phyloP scores from a whole-genome alignment of 2,797 vertebrate genomes.

The Catharus ustulatus region DNA sequence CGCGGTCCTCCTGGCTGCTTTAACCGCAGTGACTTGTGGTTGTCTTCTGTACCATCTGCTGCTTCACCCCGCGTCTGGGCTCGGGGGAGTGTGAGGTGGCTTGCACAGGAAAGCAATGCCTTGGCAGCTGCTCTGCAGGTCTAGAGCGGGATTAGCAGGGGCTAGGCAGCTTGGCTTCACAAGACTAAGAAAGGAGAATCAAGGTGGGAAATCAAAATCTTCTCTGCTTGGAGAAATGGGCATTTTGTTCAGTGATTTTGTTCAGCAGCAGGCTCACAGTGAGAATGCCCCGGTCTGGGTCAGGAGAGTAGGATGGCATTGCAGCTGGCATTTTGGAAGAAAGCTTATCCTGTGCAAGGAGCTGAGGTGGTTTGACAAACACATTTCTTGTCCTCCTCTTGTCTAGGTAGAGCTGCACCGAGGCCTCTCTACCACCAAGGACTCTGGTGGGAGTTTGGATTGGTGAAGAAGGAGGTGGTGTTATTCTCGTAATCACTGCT shows the following conservation, averaged over 20 bases:
- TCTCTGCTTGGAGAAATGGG: not conserved
- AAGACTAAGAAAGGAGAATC: not conserved
- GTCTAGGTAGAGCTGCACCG: not conserved
- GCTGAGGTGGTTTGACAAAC: not conserved
- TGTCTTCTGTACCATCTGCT: not conserved
- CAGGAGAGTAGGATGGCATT: not conserved
- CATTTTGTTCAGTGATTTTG: not conserved
- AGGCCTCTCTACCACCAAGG: not conserved
- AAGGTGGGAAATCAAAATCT: not conserved
- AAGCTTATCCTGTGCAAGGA: not conserved
- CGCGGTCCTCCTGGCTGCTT: not conserved
- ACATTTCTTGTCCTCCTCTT: not conserved
- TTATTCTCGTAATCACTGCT: not conserved
- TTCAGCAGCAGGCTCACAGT: not conserved
- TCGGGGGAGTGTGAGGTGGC: rapidly evolving
- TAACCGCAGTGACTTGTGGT: not conserved
- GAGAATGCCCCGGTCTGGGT: not conserved
- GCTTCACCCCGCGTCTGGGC: rapidly evolving
- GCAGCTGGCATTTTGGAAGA: not conserved
- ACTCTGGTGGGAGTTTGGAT: not conserved
- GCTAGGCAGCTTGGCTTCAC: not conserved
- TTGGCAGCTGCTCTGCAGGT: not conserved
- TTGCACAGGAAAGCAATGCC: not conserved
- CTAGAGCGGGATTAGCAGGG: not conserved
- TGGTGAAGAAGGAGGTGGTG: not conserved